A percentile compares a stretch with the other conserved stretches of the same genome.
Conservation (phyloP, 2,113 vertebrate species). For the Tenebrosternarchus preto region DNA sequence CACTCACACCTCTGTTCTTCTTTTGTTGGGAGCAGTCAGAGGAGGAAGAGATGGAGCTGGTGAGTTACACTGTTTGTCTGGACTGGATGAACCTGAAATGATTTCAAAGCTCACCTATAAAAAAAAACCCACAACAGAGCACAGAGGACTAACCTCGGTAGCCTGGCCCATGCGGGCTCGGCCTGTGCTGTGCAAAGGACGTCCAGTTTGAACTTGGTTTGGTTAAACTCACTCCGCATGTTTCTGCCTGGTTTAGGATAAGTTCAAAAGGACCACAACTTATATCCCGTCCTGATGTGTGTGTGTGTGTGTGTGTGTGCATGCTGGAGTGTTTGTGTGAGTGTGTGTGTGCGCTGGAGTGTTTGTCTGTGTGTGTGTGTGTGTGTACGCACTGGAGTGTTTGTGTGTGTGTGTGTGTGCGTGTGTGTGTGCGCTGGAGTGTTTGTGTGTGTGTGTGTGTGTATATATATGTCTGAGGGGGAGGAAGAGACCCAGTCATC, state of each 20-base stretch:
- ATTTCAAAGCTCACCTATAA: constrained; percentile 39
- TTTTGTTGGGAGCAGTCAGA: constrained; percentile 91
- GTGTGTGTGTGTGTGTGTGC: constrained; percentile 5
- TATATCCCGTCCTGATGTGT: too few species aligned
- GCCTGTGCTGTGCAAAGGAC: constrained; percentile 1
- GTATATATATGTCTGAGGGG: constrained; percentile 45
- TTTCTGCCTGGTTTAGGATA: constrained; percentile 62
- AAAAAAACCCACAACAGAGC: constrained; percentile 22
- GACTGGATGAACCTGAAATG: constrained; percentile 58
- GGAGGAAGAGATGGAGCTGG: constrained; percentile 98
- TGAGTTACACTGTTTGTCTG: constrained; percentile 81
- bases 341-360: constrained; percentile 50
- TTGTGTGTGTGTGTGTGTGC: constrained; percentile 44
- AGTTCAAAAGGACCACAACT: constrained; percentile 62
- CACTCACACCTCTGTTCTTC: constrained; percentile 66
- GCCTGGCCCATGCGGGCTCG: constrained; percentile 25
- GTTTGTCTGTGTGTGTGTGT: neutral
- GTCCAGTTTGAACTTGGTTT: constrained; percentile 33
- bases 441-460: constrained; percentile 14
- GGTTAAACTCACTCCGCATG: constrained; percentile 70
- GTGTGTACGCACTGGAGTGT: neutral
- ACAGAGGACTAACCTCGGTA: constrained; percentile 46
- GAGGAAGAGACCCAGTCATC: constrained; percentile 37
- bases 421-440: constrained; percentile 20
- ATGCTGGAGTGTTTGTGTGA: constrained; percentile 36